Evolutionary conservation across 2,113 vertebrate species (phyloP).

Genomic region (Urocolius indicus): DNA sequence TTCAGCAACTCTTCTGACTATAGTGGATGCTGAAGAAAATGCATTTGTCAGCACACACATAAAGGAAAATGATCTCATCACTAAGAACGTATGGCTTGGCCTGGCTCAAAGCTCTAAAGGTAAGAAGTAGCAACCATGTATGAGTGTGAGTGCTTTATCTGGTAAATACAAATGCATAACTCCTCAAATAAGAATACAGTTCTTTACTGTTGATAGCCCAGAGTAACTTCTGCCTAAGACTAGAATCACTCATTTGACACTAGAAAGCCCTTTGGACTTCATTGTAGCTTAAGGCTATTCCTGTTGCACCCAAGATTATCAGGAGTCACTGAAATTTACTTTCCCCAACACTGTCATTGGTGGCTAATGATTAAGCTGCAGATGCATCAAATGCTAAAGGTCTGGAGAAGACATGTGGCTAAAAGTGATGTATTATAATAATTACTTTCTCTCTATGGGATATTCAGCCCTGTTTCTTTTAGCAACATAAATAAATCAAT

Average conservation of each 20-base stretch:
- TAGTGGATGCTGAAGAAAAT: slow-evolving; percentile 89
- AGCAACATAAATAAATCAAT: not conserved
- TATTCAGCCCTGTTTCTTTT: not conserved
- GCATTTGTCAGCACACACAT: slow-evolving; percentile 86
- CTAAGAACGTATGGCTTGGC: slow-evolving; percentile 89
- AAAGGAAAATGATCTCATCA: slow-evolving; percentile 83
- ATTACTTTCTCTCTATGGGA: not conserved
- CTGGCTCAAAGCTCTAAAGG: slow-evolving; percentile 73
- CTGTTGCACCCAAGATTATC: not conserved
- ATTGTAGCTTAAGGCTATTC: not conserved
- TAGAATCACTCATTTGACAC: not conserved
- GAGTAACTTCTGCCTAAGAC: not conserved
- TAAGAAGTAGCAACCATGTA: slow-evolving; percentile 55
- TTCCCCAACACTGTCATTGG: not conserved
- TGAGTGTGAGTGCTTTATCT: not conserved
- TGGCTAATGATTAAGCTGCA: not conserved
- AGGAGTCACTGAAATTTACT: not conserved
- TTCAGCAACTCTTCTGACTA: slow-evolving; percentile 83
- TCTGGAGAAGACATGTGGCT: not conserved
- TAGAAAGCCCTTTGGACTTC: not conserved
- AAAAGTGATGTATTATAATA: not conserved
- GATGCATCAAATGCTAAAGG: not conserved
- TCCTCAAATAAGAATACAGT: not conserved
- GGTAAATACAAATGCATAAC: not conserved
- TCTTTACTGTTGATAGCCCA: not conserved